Conservation (phyloP, 2,888 invertebrate species). For the Thalpophila matura region DNA sequence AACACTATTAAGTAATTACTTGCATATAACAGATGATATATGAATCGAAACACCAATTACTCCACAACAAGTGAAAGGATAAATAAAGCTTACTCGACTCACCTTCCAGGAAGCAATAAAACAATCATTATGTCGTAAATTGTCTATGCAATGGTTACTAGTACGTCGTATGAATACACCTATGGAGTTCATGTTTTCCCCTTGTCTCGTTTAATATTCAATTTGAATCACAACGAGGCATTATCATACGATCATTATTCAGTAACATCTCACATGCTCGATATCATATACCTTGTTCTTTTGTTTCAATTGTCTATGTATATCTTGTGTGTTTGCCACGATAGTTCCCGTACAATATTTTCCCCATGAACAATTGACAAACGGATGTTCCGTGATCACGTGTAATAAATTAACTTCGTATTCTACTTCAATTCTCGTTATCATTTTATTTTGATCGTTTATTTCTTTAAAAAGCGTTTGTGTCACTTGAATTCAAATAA, state of each 20-base stretch:
- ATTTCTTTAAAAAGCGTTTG: conserved; percentile 16
- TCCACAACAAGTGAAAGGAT: conserved; percentile 56
- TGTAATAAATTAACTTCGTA: conserved; percentile 29
- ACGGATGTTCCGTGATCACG: conserved; percentile 44
- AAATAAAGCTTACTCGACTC: conserved; percentile 44
- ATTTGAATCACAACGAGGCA: conserved; percentile 78
- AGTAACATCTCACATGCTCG: conserved; percentile 79
- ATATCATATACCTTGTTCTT: conserved; percentile 75
- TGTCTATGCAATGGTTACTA: conserved; percentile 51
- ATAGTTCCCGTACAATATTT: conserved; percentile 48
- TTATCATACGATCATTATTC: conserved; percentile 83
- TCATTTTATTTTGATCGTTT: conserved; percentile 11
- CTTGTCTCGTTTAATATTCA: conserved; percentile 78
- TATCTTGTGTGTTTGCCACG: conserved; percentile 40
- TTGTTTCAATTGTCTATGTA: conserved; percentile 75
- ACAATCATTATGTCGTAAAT: conserved; percentile 58
- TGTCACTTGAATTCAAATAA: conserved; percentile 48
- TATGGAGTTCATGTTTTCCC: conserved; percentile 71
- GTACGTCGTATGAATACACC: conserved; percentile 57
- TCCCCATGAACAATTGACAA: conserved; percentile 45
- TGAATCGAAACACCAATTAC: conserved; percentile 42
- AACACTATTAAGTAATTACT: conserved; percentile 11
- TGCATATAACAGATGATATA: conserved; percentile 25
- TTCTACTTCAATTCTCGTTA: conserved; percentile 33
- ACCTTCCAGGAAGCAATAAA: conserved; percentile 62